These are phyloP conservation scores for Numenius arquata DNA, from an alignment of 2,113 vertebrate species.

Conservation along the genomic window DNA sequence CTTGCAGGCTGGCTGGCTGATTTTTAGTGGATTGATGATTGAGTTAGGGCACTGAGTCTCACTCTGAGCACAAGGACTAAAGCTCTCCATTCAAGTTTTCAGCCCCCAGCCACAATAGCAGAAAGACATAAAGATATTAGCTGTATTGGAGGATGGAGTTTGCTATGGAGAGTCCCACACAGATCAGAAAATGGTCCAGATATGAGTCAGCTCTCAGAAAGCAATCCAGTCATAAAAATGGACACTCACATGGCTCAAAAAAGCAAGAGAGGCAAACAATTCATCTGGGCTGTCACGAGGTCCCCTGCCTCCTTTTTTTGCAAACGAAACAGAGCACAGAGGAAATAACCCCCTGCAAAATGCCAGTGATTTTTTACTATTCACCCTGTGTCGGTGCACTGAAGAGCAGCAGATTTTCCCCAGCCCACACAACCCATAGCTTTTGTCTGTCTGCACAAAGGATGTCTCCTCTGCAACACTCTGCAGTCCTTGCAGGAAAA, in stretches of 20 bases:
- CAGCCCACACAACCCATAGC: background rate
- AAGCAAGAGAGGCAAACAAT: background rate
- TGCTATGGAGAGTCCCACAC: background rate
- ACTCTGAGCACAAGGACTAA: background rate
- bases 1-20: background rate
- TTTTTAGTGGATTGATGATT: background rate
- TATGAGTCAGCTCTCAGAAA: background rate
- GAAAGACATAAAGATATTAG: background rate
- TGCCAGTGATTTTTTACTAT: background rate
- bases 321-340: background rate
- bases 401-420: background rate
- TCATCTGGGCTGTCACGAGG: background rate
- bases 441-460: background rate
- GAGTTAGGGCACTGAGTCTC: background rate
- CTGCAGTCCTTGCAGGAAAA: background rate
- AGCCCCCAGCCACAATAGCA: background rate
- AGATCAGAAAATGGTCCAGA: background rate
- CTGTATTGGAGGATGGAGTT: background rate
- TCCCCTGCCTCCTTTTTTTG: background rate
- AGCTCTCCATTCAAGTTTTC: background rate
- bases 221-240: background rate
- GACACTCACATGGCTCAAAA: background rate
- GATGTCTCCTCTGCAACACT: background rate
- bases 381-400: background rate
- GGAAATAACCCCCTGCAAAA: background rate